Conservation (phyloP, 2,113 vertebrate genomes). For the Crotophaga sulcirostris region DNA sequence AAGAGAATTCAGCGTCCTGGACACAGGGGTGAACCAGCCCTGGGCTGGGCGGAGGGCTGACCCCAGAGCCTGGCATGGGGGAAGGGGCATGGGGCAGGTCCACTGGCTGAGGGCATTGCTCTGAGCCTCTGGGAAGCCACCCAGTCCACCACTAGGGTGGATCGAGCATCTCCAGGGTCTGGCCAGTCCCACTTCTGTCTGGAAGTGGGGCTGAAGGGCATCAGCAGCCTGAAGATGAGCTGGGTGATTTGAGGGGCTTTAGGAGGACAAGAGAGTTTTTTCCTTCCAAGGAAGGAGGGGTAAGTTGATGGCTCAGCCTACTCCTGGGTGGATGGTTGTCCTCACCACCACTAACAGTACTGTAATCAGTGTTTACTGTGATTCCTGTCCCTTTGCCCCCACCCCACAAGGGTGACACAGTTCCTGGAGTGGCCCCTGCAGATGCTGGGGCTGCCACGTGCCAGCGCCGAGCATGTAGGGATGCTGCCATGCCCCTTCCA, state of each 20-base stretch:
- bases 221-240: not conserved
- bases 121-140: not conserved
- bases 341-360: not conserved
- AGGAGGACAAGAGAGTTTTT: not conserved
- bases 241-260: not conserved
- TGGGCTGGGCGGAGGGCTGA: not conserved
- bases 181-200: not conserved
- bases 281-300: not conserved
- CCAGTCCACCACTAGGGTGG: not conserved
- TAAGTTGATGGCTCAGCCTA: not conserved
- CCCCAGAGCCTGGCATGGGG: fast-evolving
- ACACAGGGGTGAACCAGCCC: not conserved
- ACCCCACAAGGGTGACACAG: not conserved
- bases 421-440: not conserved
- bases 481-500: not conserved
- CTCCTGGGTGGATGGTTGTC: not conserved
- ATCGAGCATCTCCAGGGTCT: fast-evolving
- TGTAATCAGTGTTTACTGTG: not conserved
- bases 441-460: not conserved
- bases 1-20: not conserved
- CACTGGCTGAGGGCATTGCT: not conserved
- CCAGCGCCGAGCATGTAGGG: fast-evolving
- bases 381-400: not conserved
- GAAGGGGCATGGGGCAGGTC: not conserved
- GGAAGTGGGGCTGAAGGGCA: not conserved